These are phyloP conservation scores for Ceryle rudis DNA, from an alignment of 2,797 vertebrate species.

Conservation along the genomic window DNA sequence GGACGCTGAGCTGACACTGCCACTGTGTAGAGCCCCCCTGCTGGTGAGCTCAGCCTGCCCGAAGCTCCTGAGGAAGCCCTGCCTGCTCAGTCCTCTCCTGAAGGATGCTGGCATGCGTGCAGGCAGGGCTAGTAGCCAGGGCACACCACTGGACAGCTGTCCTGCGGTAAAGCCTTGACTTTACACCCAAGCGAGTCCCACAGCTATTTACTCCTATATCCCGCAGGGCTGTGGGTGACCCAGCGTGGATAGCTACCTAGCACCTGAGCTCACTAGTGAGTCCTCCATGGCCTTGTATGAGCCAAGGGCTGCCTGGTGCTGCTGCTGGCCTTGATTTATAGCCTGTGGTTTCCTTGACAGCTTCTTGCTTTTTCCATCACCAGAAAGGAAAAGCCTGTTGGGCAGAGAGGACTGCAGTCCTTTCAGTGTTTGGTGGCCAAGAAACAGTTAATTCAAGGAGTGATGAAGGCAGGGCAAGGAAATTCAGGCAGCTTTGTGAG, in stretches of 20 bases:
- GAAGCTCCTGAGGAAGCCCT: neutral
- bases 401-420: neutral
- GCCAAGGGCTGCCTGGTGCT: neutral
- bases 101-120: neutral
- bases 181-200: neutral
- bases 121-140: neutral
- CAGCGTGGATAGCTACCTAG: fast-evolving
- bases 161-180: neutral
- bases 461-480: neutral
- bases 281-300: neutral
- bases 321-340: neutral
- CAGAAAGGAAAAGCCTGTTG: neutral
- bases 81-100: neutral
- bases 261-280: neutral
- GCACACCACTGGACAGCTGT: fast-evolving
- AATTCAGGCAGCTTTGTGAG: conserved; percentile 13
- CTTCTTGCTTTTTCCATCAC: neutral
- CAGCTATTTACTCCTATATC: neutral
- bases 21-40: fast-evolving
- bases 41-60: neutral
- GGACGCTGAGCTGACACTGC: fast-evolving
- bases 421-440: neutral
- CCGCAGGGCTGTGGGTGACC: fast-evolving
- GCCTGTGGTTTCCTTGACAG: neutral
- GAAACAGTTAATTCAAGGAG: conserved; percentile 25